phyloP scores from a whole-genome alignment of 2,113 vertebrate species.

The Chionomys nivalis region DNA sequence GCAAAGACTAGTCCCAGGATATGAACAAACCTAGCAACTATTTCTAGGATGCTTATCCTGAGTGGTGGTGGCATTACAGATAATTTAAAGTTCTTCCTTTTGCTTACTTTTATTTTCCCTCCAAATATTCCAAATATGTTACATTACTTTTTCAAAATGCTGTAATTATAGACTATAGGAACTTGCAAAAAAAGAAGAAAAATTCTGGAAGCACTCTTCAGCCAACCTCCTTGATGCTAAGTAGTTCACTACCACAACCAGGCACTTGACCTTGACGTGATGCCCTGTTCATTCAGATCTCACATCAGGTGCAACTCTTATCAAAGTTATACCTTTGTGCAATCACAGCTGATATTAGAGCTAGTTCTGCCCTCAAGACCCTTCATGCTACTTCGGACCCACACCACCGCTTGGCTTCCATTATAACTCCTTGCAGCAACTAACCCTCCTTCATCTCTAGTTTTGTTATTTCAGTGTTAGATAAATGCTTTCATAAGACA shows the following conservation, averaged over 20 bases:
- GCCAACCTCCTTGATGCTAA: not conserved
- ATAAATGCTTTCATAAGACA: not conserved
- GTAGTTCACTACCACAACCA: not conserved
- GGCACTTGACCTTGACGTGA: not conserved
- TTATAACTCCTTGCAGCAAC: slow-evolving; percentile 1
- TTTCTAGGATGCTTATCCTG: not conserved
- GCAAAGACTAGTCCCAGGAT: not conserved
- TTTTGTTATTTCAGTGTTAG: slow-evolving; percentile 26
- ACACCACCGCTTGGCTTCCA: not conserved
- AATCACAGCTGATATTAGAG: not conserved
- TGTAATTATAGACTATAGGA: slow-evolving; percentile 42
- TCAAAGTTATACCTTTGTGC: not conserved
- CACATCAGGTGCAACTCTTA: not conserved
- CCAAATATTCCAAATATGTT: not conserved
- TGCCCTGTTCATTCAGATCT: not conserved
- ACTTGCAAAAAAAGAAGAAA: slow-evolving; percentile 27
- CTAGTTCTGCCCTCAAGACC: not conserved
- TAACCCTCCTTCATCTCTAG: slow-evolving; percentile 12
- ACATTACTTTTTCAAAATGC: not conserved
- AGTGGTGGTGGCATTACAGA: not conserved
- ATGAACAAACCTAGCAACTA: slow-evolving; percentile 47
- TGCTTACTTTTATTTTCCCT: slow-evolving; percentile 14
- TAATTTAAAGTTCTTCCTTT: slow-evolving; percentile 27
- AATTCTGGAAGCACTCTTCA: not conserved
- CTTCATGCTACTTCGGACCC: not conserved